These are phyloP conservation scores for Opisthocomus hoazin DNA, from an alignment of 2,113 vertebrate species.

Conservation along the genomic window DNA sequence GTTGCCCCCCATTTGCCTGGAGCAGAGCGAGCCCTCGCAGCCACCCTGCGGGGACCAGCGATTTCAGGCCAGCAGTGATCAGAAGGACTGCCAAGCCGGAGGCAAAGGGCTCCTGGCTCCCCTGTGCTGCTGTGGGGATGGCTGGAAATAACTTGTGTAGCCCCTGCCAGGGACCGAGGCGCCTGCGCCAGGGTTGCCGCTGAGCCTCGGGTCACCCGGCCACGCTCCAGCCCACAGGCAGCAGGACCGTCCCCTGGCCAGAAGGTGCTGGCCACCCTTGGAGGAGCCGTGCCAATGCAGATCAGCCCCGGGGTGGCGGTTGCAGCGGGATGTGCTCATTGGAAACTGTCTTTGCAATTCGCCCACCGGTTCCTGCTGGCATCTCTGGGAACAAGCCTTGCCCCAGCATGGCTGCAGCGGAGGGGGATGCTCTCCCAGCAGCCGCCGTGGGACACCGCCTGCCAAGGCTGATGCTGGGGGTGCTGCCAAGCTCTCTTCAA, in stretches of 20 bases:
- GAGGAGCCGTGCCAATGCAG: fast-evolving
- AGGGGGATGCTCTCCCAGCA: neutral
- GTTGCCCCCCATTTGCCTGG: fast-evolving
- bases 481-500: neutral
- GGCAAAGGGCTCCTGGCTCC: neutral
- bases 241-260: neutral
- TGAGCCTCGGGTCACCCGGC: neutral
- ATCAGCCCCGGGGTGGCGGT: fast-evolving
- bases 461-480: neutral
- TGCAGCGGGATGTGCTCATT: fast-evolving
- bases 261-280: neutral
- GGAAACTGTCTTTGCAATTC: neutral
- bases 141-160: neutral
- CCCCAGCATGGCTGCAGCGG: neutral
- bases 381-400: neutral
- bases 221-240: neutral
- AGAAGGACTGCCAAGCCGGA: neutral
- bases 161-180: neutral
- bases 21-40: neutral
- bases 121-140: neutral
- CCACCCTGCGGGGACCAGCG: neutral
- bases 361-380: neutral
- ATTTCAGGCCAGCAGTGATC: neutral
- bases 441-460: neutral
- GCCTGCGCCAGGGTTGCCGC: no score